These are phyloP conservation scores for Vollenhovia emeryi DNA, from an alignment of 1,140 invertebrate genomes.

Conservation along the genomic window DNA sequence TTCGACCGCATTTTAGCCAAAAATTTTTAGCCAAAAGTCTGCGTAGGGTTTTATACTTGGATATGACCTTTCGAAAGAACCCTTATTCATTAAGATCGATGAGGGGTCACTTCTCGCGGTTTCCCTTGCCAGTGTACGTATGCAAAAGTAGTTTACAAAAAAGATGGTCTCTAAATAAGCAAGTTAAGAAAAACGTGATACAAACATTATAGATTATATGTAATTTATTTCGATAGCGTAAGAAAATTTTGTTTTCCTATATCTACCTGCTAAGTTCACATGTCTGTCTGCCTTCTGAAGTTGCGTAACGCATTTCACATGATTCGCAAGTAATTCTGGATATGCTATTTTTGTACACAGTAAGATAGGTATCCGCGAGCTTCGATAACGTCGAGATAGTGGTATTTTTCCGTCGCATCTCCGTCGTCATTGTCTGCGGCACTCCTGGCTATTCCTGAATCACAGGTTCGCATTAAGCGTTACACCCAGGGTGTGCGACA, in stretches of 20 bases:
- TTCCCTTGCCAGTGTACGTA: too few species aligned
- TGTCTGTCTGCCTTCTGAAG: not conserved
- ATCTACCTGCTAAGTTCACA: too few species aligned
- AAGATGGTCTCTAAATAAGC: not conserved
- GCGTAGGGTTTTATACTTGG: too few species aligned
- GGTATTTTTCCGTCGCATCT: not conserved
- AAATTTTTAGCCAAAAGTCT: too few species aligned
- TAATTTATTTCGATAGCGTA: not conserved
- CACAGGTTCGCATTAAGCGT: conserved; percentile 39
- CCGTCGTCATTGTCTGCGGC: conserved; percentile 2
- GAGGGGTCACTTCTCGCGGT: too few species aligned
- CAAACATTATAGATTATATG: not conserved
- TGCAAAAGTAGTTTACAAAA: not conserved
- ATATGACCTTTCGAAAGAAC: too few species aligned
- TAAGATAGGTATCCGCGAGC: conserved; percentile 11
- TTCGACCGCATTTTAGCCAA: too few species aligned
- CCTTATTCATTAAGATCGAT: too few species aligned
- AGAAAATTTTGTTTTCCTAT: not conserved
- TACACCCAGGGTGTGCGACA: conserved; percentile 38
- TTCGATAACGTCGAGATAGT: conserved; percentile 4
- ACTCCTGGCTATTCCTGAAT: conserved; percentile 27
- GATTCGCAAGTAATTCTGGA: not conserved
- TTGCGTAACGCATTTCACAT: not conserved
- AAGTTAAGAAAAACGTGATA: not conserved
- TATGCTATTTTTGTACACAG: conserved; percentile 2